Evolutionary conservation across 2,888 invertebrate species (phyloP).

Genomic region (Galerucella nymphaeae): DNA sequence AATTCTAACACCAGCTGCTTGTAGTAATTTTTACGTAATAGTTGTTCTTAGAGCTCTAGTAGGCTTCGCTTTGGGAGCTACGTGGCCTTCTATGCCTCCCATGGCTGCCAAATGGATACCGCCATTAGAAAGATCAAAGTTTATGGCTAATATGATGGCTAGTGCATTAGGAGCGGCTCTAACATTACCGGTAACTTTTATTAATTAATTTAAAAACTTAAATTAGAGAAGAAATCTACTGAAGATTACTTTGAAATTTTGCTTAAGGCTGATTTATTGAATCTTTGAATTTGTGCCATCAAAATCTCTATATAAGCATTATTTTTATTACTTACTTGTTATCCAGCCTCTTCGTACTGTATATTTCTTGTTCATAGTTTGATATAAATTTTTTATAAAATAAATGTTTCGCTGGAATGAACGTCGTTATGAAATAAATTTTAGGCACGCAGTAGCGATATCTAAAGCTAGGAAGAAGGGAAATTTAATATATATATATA

Average conservation of each 20-base stretch:
- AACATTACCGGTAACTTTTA: slow-evolving; percentile 82
- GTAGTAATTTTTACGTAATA: slow-evolving; percentile 77
- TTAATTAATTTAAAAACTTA: background rate
- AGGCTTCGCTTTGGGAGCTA: slow-evolving; percentile 75
- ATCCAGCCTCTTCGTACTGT: no score
- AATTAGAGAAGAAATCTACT: background rate
- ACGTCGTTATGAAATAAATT: background rate
- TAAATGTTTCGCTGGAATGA: no score
- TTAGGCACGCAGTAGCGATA: background rate
- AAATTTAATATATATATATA: background rate
- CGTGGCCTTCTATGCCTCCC: slow-evolving; percentile 94
- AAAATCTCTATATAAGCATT: no score
- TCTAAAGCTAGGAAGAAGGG: background rate
- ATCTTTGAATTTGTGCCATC: no score
- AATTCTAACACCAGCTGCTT: slow-evolving; percentile 82
- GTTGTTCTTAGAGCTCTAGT: slow-evolving; percentile 76
- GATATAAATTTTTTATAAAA: no score
- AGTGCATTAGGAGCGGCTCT: slow-evolving; percentile 92
- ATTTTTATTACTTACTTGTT: no score
- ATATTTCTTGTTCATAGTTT: no score
- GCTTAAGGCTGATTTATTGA: no score
- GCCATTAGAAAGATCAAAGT: slow-evolving; percentile 91
- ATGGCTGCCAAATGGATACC: slow-evolving; percentile 96
- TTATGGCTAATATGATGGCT: slow-evolving; percentile 94
- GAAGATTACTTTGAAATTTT: no score